Evolutionary conservation across 2,888 invertebrate species (phyloP).

Genomic region (Xestia c-nigrum): DNA sequence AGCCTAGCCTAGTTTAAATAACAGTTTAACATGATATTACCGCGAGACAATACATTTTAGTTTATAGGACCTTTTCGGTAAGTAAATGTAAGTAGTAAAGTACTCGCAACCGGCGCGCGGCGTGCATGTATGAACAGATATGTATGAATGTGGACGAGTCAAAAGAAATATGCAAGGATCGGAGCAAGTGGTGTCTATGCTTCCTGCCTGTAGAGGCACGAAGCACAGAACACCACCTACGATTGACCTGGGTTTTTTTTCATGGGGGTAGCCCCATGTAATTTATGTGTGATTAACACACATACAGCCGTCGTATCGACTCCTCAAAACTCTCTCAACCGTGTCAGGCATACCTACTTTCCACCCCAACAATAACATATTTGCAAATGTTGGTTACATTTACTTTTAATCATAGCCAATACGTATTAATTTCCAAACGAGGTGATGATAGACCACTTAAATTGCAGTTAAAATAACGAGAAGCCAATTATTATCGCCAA

Average conservation of each 20-base stretch:
- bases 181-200: background rate
- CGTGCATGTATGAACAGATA: background rate
- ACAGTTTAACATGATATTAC: background rate
- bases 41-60: background rate
- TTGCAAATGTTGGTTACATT: constrained; percentile 24
- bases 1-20: background rate
- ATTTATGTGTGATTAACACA: background rate
- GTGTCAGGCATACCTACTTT: background rate
- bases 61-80: background rate
- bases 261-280: no score
- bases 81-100: background rate
- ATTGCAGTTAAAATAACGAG: constrained; percentile 59
- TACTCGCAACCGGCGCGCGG: background rate
- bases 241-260: no score
- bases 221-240: no score
- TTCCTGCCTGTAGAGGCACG: background rate
- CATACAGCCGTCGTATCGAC: no score
- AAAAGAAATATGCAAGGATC: background rate
- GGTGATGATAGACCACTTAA: constrained; percentile 63
- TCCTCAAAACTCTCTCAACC: background rate
- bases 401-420: constrained; percentile 46
- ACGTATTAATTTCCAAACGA: constrained; percentile 55
- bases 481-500: constrained; percentile 64
- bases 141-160: background rate
- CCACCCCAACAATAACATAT: background rate